Evolutionary conservation across 2,888 invertebrate species (phyloP), one percentile per base, ranked within the genome.

Genomic region (Uloborus plumipes): DNA sequence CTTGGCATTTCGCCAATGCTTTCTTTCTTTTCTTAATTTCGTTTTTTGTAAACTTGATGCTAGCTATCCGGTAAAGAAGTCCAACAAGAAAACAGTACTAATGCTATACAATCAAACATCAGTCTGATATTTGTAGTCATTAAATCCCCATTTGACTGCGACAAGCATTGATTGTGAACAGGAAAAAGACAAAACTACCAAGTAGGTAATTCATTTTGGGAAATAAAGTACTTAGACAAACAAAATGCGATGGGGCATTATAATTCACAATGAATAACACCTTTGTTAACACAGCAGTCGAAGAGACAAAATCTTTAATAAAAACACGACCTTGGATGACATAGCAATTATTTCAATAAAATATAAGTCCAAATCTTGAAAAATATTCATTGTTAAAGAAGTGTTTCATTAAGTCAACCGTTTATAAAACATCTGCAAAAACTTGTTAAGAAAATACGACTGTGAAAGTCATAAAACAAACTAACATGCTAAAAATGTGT

Each of bases 41-140:
- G 71, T 72, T 69, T 80, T 55, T 47, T 55, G 53, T 51, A 49
- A 51, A 72, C 79, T 79, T 80, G 72, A 73, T 79, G 72, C 65
- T 69, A 47, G 31, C 61, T 73, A 66, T 72, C 67, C 61, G 47
- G 61, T 22, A 47, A 53, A 50, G 53, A 64, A 55, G 55, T 64
- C 31, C 62, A 18, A 67, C 73, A 79, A 65, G 58, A 71, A 70
- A 58, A 20, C 39, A 67, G 66, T 51, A 16, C 70, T 47, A 47
- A 70, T 58, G 58, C 64, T 69, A 20, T 50, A 66, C 16, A 65
- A 65, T 73, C 72, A 62, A 79, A 73, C 49, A 73, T 47, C 61
- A 22, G n/a, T 49, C 49, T 39, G 39, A 39, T 39, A 67, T 22
- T 64, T 16, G 18, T 20, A 31, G 47, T 65, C 58, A 62, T 66